A percentile compares a stretch with the other conserved stretches of the same genome.
phyloP scores from a whole-genome alignment of 2,888 invertebrate species.

The Xanthorhoe spadicearia region DNA sequence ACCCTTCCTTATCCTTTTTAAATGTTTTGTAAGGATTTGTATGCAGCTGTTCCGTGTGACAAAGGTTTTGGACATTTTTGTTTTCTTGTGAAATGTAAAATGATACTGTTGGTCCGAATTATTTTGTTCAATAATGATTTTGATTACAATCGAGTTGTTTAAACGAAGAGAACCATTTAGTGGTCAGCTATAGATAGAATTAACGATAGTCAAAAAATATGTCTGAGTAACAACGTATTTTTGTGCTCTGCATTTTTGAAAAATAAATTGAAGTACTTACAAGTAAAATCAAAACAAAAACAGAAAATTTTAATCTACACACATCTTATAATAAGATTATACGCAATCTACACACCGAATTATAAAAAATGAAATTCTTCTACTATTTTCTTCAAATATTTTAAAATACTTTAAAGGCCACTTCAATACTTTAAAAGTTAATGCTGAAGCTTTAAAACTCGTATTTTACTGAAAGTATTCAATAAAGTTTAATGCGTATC shows the following conservation, averaged over 20 bases:
- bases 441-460: conserved; percentile 37
- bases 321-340: too few species aligned
- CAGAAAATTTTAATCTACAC: too few species aligned
- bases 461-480: conserved; percentile 48
- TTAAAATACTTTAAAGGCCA: not conserved
- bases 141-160: not conserved
- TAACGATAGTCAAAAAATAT: not conserved
- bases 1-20: conserved; percentile 78
- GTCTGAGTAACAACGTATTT: too few species aligned
- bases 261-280: too few species aligned
- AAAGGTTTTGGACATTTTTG: conserved; percentile 43
- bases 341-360: too few species aligned
- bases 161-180: too few species aligned
- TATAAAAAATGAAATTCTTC: too few species aligned
- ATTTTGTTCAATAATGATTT: conserved; percentile 2
- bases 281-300: too few species aligned
- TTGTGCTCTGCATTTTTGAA: too few species aligned
- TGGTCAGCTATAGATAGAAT: too few species aligned
- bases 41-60: conserved; percentile 71
- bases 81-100: conserved; percentile 36
- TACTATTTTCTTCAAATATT: not conserved
- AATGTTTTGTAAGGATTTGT: conserved; percentile 63
- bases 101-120: conserved; percentile 21
- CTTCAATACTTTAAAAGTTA: too few species aligned
- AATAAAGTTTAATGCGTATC: conserved; percentile 56